Evolutionary conservation across 1,140 invertebrate species (phyloP), one percentile per base, ranked within the genome.

Genomic region (Bactericera cockerelli): DNA sequence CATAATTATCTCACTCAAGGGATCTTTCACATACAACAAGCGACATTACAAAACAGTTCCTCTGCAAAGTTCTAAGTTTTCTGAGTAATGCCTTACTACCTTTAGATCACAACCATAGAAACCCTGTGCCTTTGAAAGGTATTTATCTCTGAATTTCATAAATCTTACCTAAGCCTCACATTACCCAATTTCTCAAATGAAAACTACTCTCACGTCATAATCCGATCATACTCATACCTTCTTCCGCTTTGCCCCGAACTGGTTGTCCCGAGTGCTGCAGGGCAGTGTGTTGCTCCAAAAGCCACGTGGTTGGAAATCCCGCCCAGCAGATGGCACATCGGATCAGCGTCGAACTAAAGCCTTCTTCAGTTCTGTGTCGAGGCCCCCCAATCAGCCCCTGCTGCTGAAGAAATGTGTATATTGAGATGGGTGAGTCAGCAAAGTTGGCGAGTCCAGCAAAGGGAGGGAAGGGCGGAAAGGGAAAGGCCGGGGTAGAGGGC

Each of bases 271-370:
- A 75, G 69, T 89, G 86, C 67, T 89, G 86, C 1, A 89, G 70
- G 1, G 84, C 78, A 1, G 84, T 83, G 65, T 89, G 86, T 60
- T 86, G 81, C 69, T 89, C 86, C 21, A 89, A 72, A 6, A 89
- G 75, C 86, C 85, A 87, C 0, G 82, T 76, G 4, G 86, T 86
- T 13, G 87, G 87, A 66, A 89, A 89, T 8, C 81, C 83, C 1
- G 87, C 87, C 63, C 87, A 77, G 67, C 87, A 89, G 1, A 87
- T 82, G 2, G 82, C 79, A 66, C 86, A 89, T 31, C 66, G 59
- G 49, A 61, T 75, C 14, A 60, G 54, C 31, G 39, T 39, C 38
- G 14, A 58, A 19, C 63, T 63, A 2, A 63, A 53, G 1, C 61
- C 53, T 14, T 57, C 55, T 55, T 63, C 61, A 57, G 26, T 59